Evolutionary conservation across 1,140 invertebrate species (phyloP).

Genomic region (Drosophila orosa): DNA sequence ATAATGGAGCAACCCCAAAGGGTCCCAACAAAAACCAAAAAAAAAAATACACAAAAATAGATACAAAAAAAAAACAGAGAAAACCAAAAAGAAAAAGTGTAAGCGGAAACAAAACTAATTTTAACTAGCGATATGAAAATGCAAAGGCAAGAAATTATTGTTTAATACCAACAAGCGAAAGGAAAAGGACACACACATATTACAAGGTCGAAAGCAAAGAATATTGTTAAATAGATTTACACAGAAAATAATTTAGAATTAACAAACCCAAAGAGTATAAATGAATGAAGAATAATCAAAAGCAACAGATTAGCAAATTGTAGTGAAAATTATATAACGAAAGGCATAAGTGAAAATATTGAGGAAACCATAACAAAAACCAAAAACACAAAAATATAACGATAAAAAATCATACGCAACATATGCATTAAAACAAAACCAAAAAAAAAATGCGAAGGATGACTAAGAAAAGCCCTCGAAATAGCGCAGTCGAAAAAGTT

Average conservation of each 20-base stretch:
- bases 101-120: conserved; percentile 72
- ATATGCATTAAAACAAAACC: conserved; percentile 35
- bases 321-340: conserved; percentile 67
- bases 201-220: conserved; percentile 69
- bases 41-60: conserved; percentile 40
- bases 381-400: conserved; percentile 40
- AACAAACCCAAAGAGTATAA: conserved; percentile 50
- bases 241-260: conserved; percentile 51
- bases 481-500: conserved; percentile 56
- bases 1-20: conserved; percentile 1
- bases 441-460: conserved; percentile 16
- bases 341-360: conserved; percentile 41
- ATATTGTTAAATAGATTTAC: conserved; percentile 82
- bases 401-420: conserved; percentile 53
- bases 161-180: conserved; percentile 61
- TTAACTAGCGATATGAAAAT: conserved; percentile 74
- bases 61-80: conserved; percentile 32
- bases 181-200: conserved; percentile 65
- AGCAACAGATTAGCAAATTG: conserved; percentile 70
- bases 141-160: conserved; percentile 75
- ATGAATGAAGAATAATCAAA: conserved; percentile 76
- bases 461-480: conserved; percentile 31
- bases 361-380: conserved; percentile 23
- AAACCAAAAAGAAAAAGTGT: conserved; percentile 28
- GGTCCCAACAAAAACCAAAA: conserved; percentile 12